Base-by-base conservation (phyloP, 2,888 invertebrate genomes). In the Masnerella sp. region DNA sequence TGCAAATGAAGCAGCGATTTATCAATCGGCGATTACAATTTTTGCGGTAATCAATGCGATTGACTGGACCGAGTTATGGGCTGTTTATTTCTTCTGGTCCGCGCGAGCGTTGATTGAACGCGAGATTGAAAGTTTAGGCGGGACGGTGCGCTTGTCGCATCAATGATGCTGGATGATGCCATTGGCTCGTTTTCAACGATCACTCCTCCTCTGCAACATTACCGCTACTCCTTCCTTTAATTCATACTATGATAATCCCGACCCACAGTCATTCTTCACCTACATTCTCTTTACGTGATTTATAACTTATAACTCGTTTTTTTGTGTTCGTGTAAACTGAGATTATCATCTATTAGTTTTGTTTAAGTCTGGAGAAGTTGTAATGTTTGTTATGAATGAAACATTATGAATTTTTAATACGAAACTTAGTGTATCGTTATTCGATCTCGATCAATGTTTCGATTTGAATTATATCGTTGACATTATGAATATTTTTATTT, bases 181-280 rank as follows among this genome's bases (percentile, higher is more conserved):
- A 71, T 71, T 71, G 64, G 71, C 43, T 58, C 38, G 30, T 58
- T 59, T 65, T 71, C 56, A 52, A 47, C 18, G 52, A 58, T 58
- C 32, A 64, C 71, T 71, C 71, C 64, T 58, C 71, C 71, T 65
- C 58, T 15, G 28, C 43, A 4, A 12, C 42, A 52, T 42, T 47
- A 22, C 47, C 15, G 56, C 11, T 56, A 54, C 70, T 71, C 70
- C 70, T 71, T 58, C 64, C 49, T 49, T 43, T 51, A 71, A 71
- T 58, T 71, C 51, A 51, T 71, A 1, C 56, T 3, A 36, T 51
- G 56, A 64, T 71, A 71, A 62, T 64, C 51, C 59, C 71, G 11
- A 52, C 71, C 71, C 52, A 71, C 71, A 58, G 17, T 40, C 43
- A 65, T 58, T 59, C 64, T 71, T 64, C 59, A 71, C 64, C 71